These are phyloP conservation scores for Xiphophorus couchianus DNA, from an alignment of 2,113 vertebrate species.

Conservation along the genomic window DNA sequence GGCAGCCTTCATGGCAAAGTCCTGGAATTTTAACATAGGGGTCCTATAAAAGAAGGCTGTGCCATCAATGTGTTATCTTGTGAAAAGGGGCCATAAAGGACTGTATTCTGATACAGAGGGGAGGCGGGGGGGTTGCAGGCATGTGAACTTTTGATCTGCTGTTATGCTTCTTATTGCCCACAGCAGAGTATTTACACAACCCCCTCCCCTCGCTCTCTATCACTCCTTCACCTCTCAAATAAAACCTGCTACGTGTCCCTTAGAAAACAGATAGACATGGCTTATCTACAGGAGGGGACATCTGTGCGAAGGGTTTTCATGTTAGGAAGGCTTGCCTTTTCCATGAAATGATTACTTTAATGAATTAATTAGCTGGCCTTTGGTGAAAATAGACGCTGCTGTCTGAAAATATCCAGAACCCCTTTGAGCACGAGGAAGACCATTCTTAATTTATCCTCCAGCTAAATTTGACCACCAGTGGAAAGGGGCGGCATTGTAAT, in stretches of 20 bases:
- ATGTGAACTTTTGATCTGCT: conserved; percentile 81
- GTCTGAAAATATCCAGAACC: conserved; percentile 72
- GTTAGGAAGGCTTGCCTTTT: conserved; percentile 61
- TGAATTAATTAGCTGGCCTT: conserved; percentile 75
- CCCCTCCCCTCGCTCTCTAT: conserved; percentile 34
- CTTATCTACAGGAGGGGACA: conserved; percentile 31
- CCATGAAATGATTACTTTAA: conserved; percentile 75
- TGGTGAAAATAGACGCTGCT: conserved; percentile 67
- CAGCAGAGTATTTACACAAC: conserved; percentile 62
- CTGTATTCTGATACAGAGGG: conserved; percentile 64
- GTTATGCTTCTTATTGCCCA: conserved; percentile 80
- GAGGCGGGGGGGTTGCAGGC: conserved; percentile 54
- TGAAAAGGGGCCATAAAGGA: conserved; percentile 76
- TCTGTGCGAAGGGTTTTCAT: conserved; percentile 44
- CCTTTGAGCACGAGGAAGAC: conserved; percentile 57
- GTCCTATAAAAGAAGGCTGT: conserved; percentile 81
- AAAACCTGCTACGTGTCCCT: conserved; percentile 49
- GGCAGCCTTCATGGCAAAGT: conserved; percentile 76
- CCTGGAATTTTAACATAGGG: conserved; percentile 74
- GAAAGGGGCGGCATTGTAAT: conserved; percentile 77
- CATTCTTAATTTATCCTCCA: conserved; percentile 57
- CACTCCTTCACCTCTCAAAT: conserved; percentile 59
- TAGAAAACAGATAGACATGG: conserved; percentile 36
- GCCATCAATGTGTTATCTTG: conserved; percentile 64
- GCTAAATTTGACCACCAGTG: conserved; percentile 65